Evolutionary conservation across 2,888 invertebrate genomes (phyloP).

Genomic region (Choreutis nemorana): DNA sequence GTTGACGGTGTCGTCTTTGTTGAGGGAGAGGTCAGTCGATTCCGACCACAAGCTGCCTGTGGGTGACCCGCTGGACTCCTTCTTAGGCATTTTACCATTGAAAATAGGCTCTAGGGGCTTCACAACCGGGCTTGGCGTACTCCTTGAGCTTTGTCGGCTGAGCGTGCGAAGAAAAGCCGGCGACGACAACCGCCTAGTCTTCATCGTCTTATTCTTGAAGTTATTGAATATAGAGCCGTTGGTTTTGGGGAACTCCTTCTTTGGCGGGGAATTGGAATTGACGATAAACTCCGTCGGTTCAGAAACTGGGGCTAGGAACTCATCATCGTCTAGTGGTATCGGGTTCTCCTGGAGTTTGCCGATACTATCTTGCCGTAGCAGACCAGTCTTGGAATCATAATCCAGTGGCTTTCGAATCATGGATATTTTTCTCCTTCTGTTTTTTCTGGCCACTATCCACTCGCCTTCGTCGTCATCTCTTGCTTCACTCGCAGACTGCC

Average conservation of each 20-base stretch:
- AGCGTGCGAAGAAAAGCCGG: constrained; percentile 68
- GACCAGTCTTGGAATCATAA: constrained; percentile 29
- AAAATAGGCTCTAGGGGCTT: constrained; percentile 38
- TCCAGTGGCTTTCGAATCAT: constrained; percentile 45
- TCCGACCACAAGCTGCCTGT: constrained; percentile 58
- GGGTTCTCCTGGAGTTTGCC: constrained; percentile 53
- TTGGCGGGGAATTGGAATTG: constrained; percentile 16
- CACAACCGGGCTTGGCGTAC: constrained; percentile 44
- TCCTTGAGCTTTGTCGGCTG: constrained; percentile 54
- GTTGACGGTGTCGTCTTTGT: constrained; percentile 31
- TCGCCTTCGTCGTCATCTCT: constrained; percentile 55
- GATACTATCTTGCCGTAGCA: constrained; percentile 39
- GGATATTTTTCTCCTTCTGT: constrained; percentile 55
- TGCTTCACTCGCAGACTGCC: constrained; percentile 67
- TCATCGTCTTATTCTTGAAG: constrained; percentile 53
- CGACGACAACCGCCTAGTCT: constrained; percentile 64
- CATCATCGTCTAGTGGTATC: constrained; percentile 64
- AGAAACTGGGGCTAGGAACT: constrained; percentile 55
- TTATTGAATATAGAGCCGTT: constrained; percentile 59
- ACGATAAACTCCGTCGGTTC: constrained; percentile 49
- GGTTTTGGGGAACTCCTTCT: constrained; percentile 40
- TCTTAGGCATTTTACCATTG: constrained; percentile 40
- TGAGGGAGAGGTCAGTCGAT: constrained; percentile 51
- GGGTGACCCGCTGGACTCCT: constrained; percentile 49
- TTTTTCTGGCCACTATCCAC: constrained; percentile 54